A percentile compares a stretch with the other conserved stretches of the same genome.
Evolutionary conservation across 2,113 vertebrate species (phyloP).

Genomic region (Aphelocoma coerulescens): DNA sequence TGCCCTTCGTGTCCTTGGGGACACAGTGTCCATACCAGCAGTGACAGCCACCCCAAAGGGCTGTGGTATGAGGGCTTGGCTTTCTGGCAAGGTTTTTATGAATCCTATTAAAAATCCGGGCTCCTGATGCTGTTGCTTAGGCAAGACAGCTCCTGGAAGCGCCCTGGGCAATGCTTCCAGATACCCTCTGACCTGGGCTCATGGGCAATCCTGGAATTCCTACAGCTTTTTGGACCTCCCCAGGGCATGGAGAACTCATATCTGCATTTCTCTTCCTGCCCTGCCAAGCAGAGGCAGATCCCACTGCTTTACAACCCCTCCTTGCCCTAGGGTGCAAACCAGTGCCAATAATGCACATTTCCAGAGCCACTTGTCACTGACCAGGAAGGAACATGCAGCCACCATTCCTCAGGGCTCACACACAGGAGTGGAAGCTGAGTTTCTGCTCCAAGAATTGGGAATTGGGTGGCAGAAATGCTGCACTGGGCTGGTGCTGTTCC

Average conservation of each 20-base stretch:
- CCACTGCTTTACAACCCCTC: not conserved
- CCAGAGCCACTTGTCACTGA: not conserved
- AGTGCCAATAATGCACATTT: accelerated
- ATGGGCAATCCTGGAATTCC: not conserved
- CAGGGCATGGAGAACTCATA: not conserved
- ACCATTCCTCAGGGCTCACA: not conserved
- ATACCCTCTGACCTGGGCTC: not conserved
- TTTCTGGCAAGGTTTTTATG: not conserved
- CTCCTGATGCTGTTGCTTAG: not conserved
- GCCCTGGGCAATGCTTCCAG: not conserved
- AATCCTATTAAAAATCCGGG: not conserved
- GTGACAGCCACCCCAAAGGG: not conserved
- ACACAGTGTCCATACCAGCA: not conserved
- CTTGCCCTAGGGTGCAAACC: not conserved
- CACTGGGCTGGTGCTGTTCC: not conserved
- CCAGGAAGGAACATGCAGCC: not conserved
- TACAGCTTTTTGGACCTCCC: not conserved
- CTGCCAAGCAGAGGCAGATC: not conserved
- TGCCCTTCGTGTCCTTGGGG: not conserved
- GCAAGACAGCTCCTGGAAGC: not conserved
- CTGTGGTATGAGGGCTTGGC: no score
- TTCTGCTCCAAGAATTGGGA: not conserved
- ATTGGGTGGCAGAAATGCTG: not conserved
- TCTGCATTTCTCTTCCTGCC: not conserved
- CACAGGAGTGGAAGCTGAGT: not conserved